Percentiles rank a stretch among this genome's conserved stretches.
Evolutionary conservation across 1,140 invertebrate genomes (phyloP).

Genomic region (Dendroctonus ponderosae): DNA sequence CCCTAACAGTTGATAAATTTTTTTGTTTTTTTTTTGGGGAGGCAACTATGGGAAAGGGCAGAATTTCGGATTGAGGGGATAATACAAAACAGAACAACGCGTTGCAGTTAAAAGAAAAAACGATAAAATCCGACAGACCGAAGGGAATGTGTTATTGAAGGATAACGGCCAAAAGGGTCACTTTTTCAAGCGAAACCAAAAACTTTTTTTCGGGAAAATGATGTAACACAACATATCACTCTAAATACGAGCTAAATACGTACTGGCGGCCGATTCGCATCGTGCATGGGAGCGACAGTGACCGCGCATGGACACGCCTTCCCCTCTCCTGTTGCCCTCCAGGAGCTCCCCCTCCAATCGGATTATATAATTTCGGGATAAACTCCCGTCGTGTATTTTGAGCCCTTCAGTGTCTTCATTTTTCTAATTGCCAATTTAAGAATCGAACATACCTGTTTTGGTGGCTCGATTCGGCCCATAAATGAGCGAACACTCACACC

Average conservation of each 20-base stretch:
- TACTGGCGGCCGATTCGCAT: constrained; percentile 44
- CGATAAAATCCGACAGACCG: constrained; percentile 21
- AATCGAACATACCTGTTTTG: too few species aligned
- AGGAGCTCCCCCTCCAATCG: constrained; percentile 16
- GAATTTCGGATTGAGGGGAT: not conserved
- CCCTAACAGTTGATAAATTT: too few species aligned
- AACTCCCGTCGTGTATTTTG: constrained; percentile 16
- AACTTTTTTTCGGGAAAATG: constrained; percentile 50
- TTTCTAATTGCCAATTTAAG: too few species aligned
- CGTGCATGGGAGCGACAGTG: constrained; percentile 23
- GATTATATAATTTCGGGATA: constrained; percentile 26
- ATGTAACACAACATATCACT: constrained; percentile 53
- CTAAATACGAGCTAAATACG: constrained; percentile 52
- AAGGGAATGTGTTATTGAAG: not conserved
- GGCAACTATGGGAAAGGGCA: not conserved
- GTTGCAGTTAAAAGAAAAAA: constrained; percentile 11
- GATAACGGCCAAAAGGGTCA: constrained; percentile 47
- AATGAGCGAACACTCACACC: too few species aligned
- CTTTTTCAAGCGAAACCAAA: constrained; percentile 50
- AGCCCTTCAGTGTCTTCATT: constrained; percentile 4
- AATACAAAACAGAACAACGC: not conserved
- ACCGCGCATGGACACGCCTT: constrained; percentile 36
- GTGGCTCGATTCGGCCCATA: too few species aligned
- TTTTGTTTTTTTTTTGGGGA: too few species aligned
- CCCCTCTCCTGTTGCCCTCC: constrained; percentile 28